These are phyloP conservation scores for Hypsibius dujardini DNA, from an alignment of 1,140 invertebrate species.

Conservation along the genomic window DNA sequence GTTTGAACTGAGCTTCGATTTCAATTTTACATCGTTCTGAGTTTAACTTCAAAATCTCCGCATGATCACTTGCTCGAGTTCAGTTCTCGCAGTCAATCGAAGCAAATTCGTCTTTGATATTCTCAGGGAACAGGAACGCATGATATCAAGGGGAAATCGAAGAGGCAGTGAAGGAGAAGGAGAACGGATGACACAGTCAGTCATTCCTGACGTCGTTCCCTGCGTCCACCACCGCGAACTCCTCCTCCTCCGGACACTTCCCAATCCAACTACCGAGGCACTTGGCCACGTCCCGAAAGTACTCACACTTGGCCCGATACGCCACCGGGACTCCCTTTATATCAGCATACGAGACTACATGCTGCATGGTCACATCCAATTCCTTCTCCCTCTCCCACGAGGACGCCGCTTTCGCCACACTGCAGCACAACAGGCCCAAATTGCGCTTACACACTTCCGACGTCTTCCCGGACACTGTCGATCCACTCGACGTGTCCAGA, in stretches of 20 bases:
- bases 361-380: too few species aligned
- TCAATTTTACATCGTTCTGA: too few species aligned
- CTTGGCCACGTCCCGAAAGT: neutral
- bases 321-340: neutral
- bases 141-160: too few species aligned
- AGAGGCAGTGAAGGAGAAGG: too few species aligned
- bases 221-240: neutral
- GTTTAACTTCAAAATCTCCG: too few species aligned
- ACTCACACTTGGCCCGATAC: neutral
- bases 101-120: too few species aligned
- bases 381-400: too few species aligned
- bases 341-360: too few species aligned
- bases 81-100: too few species aligned
- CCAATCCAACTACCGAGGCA: neutral
- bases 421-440: neutral
- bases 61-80: too few species aligned
- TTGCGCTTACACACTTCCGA: neutral
- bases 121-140: too few species aligned
- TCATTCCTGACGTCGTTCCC: neutral
- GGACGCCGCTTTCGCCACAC: neutral
- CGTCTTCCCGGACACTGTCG: neutral
- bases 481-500: neutral
- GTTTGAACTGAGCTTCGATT: too few species aligned
- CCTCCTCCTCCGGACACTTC: neutral
- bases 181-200: neutral